phyloP scores from a whole-genome alignment of 2,113 vertebrate genomes.

The Caloenas nicobarica region DNA sequence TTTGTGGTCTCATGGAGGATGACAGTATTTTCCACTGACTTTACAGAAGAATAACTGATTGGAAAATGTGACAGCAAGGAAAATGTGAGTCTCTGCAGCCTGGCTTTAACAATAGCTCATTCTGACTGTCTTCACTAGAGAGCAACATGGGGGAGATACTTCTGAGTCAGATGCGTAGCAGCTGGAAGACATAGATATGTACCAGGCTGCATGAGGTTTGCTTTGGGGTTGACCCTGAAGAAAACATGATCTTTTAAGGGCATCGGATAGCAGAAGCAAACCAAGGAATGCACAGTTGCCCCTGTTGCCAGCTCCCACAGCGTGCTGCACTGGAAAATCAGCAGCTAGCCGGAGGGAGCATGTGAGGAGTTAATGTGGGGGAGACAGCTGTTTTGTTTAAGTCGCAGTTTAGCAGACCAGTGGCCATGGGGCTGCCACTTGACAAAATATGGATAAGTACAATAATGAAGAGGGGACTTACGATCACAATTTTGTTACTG shows the following conservation, averaged over 20 bases:
- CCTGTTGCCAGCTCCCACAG: background rate
- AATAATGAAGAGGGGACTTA: background rate
- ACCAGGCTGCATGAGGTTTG: background rate
- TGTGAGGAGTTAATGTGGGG: background rate
- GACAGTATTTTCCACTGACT: background rate
- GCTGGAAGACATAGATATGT: background rate
- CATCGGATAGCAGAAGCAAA: background rate
- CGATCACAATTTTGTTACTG: background rate
- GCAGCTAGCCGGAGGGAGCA: background rate
- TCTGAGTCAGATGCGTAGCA: background rate
- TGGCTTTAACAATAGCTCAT: background rate
- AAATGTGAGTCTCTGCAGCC: background rate
- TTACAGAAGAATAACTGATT: background rate
- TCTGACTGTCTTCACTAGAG: background rate
- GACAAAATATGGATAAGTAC: background rate
- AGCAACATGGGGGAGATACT: background rate
- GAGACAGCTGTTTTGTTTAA: background rate
- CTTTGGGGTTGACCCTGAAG: background rate
- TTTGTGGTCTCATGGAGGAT: background rate
- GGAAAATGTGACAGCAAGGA: background rate
- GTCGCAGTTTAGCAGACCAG: background rate
- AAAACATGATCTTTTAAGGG: background rate
- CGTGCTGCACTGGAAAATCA: fast-evolving
- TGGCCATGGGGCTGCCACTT: background rate
- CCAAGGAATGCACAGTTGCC: background rate